Conservation (phyloP, 2,888 invertebrate genomes). For the Osedax fenrisi region DNA sequence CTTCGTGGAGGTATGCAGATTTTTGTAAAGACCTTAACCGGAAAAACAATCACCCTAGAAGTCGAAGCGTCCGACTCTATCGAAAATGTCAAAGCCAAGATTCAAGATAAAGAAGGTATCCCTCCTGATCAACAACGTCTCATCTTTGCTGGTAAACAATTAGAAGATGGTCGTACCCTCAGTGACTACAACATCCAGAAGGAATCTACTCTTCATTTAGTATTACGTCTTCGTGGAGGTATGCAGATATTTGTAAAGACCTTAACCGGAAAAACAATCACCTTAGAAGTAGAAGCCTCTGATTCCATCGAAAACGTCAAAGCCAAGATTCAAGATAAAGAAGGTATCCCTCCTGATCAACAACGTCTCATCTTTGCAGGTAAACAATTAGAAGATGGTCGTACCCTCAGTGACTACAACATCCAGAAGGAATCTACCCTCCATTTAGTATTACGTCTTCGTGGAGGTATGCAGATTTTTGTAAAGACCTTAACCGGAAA, state of each 20-base stretch:
- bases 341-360: too few relatives aligned
- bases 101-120: slow-evolving; percentile 50
- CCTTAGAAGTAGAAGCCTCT: slow-evolving; percentile 36
- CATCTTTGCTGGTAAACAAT: slow-evolving; percentile 80
- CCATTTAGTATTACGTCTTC: slow-evolving; percentile 74
- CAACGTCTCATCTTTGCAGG: too few relatives aligned
- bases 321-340: too few relatives aligned
- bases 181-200: slow-evolving; percentile 90
- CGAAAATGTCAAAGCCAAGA: slow-evolving; percentile 71
- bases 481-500: slow-evolving; percentile 51
- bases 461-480: slow-evolving; percentile 53
- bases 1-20: slow-evolving; percentile 55
- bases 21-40: slow-evolving; percentile 54
- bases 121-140: slow-evolving; percentile 70
- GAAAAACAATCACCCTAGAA: slow-evolving; percentile 50
- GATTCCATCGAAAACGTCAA: too few relatives aligned
- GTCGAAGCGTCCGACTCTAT: slow-evolving; percentile 77
- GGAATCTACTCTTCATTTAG: slow-evolving; percentile 80
- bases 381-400: slow-evolving; percentile 80
- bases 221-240: slow-evolving; percentile 66
- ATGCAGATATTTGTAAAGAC: slow-evolving; percentile 53
- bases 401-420: slow-evolving; percentile 80
- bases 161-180: slow-evolving; percentile 78
- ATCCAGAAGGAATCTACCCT: slow-evolving; percentile 90
- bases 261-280: slow-evolving; percentile 50